These are phyloP conservation scores for Archips crataeganus DNA, from an alignment of 2,888 invertebrate species.

Conservation along the genomic window DNA sequence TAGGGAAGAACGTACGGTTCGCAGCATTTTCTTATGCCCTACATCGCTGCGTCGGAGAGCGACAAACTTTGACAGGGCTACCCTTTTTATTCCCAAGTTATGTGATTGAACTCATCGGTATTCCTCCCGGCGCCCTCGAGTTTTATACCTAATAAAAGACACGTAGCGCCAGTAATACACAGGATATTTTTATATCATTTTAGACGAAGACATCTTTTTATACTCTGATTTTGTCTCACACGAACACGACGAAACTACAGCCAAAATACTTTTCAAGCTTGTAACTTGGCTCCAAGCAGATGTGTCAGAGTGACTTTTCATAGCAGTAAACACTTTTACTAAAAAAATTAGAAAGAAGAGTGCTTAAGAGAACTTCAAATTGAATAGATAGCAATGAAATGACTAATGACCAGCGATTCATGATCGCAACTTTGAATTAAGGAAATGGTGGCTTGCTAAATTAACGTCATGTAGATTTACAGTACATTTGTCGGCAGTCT, in stretches of 20 bases:
- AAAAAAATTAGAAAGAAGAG: not conserved
- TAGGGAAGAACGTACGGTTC: slow-evolving; percentile 49
- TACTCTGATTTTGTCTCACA: slow-evolving; percentile 31
- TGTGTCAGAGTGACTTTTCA: not conserved
- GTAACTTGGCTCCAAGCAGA: not conserved
- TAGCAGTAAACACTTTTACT: not conserved
- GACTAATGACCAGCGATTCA: slow-evolving; percentile 8
- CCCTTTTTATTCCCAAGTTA: slow-evolving; percentile 64
- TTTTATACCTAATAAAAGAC: slow-evolving; percentile 67
- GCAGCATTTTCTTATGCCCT: slow-evolving; percentile 64
- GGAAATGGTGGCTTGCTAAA: slow-evolving; percentile 51
- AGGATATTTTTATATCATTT: slow-evolving; percentile 49
- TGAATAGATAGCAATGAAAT: slow-evolving; percentile 2
- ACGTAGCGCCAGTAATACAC: slow-evolving; percentile 56
- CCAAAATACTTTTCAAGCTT: not conserved
- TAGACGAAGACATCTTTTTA: slow-evolving; percentile 26
- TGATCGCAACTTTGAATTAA: slow-evolving; percentile 20
- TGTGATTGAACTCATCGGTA: slow-evolving; percentile 70
- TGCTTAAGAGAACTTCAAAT: not conserved
- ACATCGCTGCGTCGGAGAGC: slow-evolving; percentile 51
- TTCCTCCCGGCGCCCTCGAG: slow-evolving; percentile 58
- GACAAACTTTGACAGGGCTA: slow-evolving; percentile 58
- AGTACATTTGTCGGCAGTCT: slow-evolving; percentile 35
- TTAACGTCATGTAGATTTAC: slow-evolving; percentile 55
- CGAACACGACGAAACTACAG: not conserved